Conservation (phyloP, 2,888 invertebrate species). For the Euclidia mi region DNA sequence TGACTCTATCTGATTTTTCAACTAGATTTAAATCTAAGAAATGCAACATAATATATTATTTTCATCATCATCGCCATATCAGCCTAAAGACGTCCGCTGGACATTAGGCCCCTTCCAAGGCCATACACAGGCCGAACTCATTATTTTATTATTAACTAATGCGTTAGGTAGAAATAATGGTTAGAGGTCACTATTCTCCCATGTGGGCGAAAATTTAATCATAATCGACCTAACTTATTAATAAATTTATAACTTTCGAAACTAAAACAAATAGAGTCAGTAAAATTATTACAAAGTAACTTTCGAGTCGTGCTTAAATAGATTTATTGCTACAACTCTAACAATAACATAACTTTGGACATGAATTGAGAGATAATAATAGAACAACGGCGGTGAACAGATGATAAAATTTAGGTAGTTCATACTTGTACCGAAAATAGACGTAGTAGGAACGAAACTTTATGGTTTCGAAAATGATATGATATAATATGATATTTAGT, state of each 20-base stretch:
- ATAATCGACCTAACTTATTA: constrained; percentile 42
- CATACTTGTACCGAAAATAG: background rate
- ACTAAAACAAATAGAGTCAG: constrained; percentile 44
- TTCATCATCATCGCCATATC: too few relatives aligned
- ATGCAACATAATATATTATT: too few relatives aligned
- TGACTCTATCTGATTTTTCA: too few relatives aligned
- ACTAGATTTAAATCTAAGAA: too few relatives aligned
- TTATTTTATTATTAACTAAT: too few relatives aligned
- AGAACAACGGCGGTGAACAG: background rate
- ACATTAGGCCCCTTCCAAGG: too few relatives aligned
- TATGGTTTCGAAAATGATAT: too few relatives aligned
- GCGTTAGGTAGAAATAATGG: background rate
- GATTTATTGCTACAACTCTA: constrained; percentile 8
- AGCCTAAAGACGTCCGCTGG: too few relatives aligned
- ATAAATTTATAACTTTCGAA: constrained; percentile 35
- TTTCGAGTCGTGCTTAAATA: constrained; percentile 1
- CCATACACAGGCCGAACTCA: too few relatives aligned
- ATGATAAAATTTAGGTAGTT: background rate
- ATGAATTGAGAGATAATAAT: constrained; percentile 7
- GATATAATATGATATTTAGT: too few relatives aligned
- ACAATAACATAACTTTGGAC: constrained; percentile 5
- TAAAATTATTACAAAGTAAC: constrained; percentile 11
- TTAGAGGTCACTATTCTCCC: background rate
- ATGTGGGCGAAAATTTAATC: background rate
- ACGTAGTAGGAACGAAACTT: background rate